Evolutionary conservation across 2,797 vertebrate genomes (phyloP).

Genomic region (Jordanella pulchra): DNA sequence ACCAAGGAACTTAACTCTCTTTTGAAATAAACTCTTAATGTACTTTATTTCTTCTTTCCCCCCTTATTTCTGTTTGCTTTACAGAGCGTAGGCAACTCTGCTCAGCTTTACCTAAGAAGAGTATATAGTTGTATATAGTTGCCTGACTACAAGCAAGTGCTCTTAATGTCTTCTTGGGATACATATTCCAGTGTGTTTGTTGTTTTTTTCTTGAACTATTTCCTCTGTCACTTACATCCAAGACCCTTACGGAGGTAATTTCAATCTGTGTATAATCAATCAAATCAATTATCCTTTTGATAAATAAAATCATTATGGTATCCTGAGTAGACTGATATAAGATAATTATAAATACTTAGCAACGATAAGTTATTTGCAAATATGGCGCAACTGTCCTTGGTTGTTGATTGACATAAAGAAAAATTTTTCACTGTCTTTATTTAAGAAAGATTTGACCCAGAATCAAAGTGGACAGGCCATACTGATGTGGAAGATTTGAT

Average conservation of each 20-base stretch:
- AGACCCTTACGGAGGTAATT: conserved; percentile 5
- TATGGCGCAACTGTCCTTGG: background rate
- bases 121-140: conserved; percentile 34
- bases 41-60: conserved; percentile 8
- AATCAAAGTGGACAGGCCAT: too few relatives aligned
- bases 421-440: too few relatives aligned
- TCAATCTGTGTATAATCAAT: conserved; percentile 1
- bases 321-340: conserved; percentile 11
- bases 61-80: conserved; percentile 24
- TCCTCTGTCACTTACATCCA: background rate
- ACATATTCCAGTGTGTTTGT: conserved; percentile 1
- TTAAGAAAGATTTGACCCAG: too few relatives aligned
- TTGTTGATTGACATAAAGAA: too few relatives aligned
- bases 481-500: too few relatives aligned
- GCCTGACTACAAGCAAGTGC: conserved; percentile 15
- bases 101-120: conserved; percentile 25
- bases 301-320: conserved; percentile 30
- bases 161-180: conserved; percentile 15
- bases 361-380: too few relatives aligned
- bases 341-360: background rate
- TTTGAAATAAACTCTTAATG: conserved; percentile 17
- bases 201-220: background rate
- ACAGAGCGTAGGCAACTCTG: conserved; percentile 38
- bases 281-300: conserved; percentile 38
- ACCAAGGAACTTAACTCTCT: conserved; percentile 10